Conservation (phyloP, 1,140 invertebrate genomes). For the Drosophila sp. region DNA sequence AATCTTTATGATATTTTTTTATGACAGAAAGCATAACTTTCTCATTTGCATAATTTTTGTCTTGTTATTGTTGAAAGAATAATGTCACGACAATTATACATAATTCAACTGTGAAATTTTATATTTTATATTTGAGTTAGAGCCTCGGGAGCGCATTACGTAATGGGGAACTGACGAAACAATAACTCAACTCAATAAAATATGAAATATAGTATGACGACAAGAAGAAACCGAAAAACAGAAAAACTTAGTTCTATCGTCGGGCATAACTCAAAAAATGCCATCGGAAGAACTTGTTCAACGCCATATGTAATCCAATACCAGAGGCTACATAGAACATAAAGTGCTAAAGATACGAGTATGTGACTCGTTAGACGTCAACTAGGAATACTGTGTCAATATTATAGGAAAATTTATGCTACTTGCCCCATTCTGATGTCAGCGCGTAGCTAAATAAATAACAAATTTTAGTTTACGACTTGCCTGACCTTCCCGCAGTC, state of each 20-base stretch:
- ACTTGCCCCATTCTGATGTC: slow-evolving; percentile 68
- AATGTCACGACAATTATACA: slow-evolving; percentile 37
- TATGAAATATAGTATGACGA: slow-evolving; percentile 64
- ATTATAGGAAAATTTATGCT: slow-evolving; percentile 69
- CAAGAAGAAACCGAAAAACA: not conserved
- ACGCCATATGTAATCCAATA: slow-evolving; percentile 65
- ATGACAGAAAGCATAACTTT: slow-evolving; percentile 17
- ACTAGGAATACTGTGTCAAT: slow-evolving; percentile 54
- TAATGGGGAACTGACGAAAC: slow-evolving; percentile 60
- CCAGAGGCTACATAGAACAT: slow-evolving; percentile 75
- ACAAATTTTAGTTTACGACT: slow-evolving; percentile 76
- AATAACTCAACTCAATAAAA: slow-evolving; percentile 75
- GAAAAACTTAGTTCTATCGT: slow-evolving; percentile 58
- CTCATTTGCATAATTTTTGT: slow-evolving; percentile 26
- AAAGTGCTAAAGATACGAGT: slow-evolving; percentile 70
- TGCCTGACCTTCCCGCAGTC: slow-evolving; percentile 59
- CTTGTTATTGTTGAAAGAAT: slow-evolving; percentile 6
- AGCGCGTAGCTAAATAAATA: slow-evolving; percentile 61
- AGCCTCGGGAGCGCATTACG: slow-evolving; percentile 25
- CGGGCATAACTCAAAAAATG: slow-evolving; percentile 59
- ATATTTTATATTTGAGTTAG: not conserved
- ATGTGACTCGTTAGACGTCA: slow-evolving; percentile 45
- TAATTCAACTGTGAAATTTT: slow-evolving; percentile 37
- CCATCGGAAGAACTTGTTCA: slow-evolving; percentile 49
- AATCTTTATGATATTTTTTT: slow-evolving; percentile 29